Base-by-base conservation (phyloP, 92 coral and sea anemone species). In the Muricea muricata region DNA sequence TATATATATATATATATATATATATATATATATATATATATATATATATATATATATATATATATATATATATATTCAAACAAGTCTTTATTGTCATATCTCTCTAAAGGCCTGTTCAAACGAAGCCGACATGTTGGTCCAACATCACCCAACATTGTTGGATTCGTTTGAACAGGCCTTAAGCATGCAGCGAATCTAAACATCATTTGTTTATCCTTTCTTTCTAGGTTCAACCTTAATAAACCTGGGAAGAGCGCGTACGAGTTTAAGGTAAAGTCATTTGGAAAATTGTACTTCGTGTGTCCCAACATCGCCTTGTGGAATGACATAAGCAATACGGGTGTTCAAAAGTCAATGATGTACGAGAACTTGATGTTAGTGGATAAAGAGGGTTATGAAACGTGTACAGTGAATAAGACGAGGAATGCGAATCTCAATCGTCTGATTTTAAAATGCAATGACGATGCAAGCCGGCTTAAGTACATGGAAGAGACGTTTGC, bases 241-340 rank as follows among this genome's bases (percentile, higher is more conserved):
- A 39, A 73, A 26, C 35, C 30, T 7, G 32, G 10, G 15, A 25
- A 46, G 17, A 5, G 21, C 11, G 50, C 29, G 8, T 73, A 41
- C 56, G 12, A 28, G 28, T 73, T 73, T 46, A 42, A 18, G 0
- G 54, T 73, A 46, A 73, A 73, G 26, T 61, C 79, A 7, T 18
- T 17, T 50, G 56, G 79, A 24, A 46, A 73, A 21, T n/a, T 73
- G 28, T 73, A 21, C 33, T 73, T 73, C 32, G 57, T 73, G 4
- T 73, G 79, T 41, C 79, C 79, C 39, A 39, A 73, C 33, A 24
- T 73, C 34, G 79, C 79, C 18, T 28, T 73, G 7, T 73, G 79
- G 79, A 21, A 46, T 17, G 79, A 73, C 18, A 73, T 73, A 50
- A 73, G 79, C 28, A 21, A 17, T 23, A 73, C 21, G 14, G 57